phyloP scores from a whole-genome alignment of 2,888 invertebrate species.

The Philonicus albiceps region DNA sequence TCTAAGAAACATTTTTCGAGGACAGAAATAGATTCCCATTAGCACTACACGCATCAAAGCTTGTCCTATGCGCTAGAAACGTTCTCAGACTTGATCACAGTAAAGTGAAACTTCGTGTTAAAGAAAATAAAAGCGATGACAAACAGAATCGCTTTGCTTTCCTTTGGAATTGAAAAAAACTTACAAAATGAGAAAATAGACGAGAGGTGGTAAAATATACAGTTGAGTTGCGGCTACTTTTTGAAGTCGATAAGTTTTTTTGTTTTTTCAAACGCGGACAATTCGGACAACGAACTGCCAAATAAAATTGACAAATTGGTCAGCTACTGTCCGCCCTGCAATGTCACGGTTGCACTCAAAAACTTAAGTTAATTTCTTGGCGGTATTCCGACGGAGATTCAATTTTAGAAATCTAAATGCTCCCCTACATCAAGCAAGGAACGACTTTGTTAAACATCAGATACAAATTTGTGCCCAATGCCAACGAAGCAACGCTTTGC shows the following conservation, averaged over 20 bases:
- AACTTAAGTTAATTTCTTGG: neutral
- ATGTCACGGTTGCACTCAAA: neutral
- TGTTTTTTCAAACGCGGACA: neutral
- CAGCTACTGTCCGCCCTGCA: neutral
- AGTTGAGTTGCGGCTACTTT: neutral
- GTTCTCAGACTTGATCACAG: neutral
- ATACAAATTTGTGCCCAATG: neutral
- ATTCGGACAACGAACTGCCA: neutral
- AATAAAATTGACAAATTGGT: neutral
- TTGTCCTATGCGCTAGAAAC: neutral
- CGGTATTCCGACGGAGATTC: neutral
- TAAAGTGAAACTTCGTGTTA: neutral
- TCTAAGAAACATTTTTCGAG: neutral
- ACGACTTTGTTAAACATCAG: neutral
- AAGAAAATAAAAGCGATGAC: neutral
- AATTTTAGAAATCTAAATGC: neutral
- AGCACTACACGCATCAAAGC: neutral
- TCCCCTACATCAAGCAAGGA: neutral
- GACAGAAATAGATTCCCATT: conserved; percentile 4
- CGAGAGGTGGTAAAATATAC: neutral
- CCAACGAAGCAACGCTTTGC: neutral
- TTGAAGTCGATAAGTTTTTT: neutral
- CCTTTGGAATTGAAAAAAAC: neutral
- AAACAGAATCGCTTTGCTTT: neutral
- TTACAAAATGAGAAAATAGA: neutral